A percentile compares a stretch with the other conserved stretches of the same genome.
Conservation (phyloP, 2,113 vertebrate species). For the Scophthalmus maximus region DNA sequence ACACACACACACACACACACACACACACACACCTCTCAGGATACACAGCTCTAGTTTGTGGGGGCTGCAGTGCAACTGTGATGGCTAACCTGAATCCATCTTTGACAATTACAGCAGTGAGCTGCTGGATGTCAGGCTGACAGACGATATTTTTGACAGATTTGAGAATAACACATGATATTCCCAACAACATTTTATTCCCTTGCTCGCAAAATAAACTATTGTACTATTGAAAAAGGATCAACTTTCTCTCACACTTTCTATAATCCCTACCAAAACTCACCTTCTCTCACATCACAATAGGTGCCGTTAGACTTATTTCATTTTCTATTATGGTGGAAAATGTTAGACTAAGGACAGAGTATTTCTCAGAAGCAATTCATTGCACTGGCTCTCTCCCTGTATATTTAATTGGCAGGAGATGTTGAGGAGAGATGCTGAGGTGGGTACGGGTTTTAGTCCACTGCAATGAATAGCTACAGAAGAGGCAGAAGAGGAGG, state of each 20-base stretch:
- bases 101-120: slow-evolving; percentile 39
- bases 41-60: too few relatives aligned
- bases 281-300: slow-evolving; percentile 22
- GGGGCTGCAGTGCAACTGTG: slow-evolving; percentile 13
- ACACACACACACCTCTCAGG: background rate
- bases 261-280: slow-evolving; percentile 1
- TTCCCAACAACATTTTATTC: too few relatives aligned
- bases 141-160: slow-evolving; percentile 31
- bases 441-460: background rate
- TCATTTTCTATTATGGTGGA: slow-evolving; percentile 12
- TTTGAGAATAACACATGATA: slow-evolving; percentile 2
- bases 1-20: background rate
- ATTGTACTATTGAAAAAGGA: background rate
- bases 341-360: background rate
- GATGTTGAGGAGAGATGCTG: background rate
- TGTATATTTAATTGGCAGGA: slow-evolving; percentile 30
- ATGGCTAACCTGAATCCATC: slow-evolving; percentile 58
- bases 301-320: background rate
- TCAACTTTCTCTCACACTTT: background rate
- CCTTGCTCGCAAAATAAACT: slow-evolving; percentile 34
- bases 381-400: slow-evolving; percentile 16
- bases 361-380: slow-evolving; percentile 49
- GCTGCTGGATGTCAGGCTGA: slow-evolving; percentile 22
- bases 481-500: background rate
- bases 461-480: background rate